phyloP scores from a whole-genome alignment of 2,797 vertebrate species.

The Pelodytes ibericus region DNA sequence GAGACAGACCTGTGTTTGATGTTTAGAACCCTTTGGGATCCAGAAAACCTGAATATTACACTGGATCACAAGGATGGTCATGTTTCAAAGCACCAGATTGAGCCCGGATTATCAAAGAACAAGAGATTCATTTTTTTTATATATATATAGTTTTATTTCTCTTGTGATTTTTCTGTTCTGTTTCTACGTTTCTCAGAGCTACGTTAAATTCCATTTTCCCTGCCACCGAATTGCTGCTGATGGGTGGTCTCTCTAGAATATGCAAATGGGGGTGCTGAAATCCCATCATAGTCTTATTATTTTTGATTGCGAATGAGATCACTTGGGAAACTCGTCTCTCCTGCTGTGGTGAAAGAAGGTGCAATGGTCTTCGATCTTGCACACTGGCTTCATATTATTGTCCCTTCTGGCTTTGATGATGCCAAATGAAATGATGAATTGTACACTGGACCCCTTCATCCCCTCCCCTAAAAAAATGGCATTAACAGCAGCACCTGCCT shows the following conservation, averaged over 20 bases:
- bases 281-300: neutral
- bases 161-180: neutral
- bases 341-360: too few relatives aligned
- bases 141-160: too few relatives aligned
- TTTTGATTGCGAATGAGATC: too few relatives aligned
- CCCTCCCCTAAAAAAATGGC: neutral
- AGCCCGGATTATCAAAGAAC: neutral
- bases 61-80: neutral
- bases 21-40: constrained; percentile 3
- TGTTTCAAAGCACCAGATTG: neutral
- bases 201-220: neutral
- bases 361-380: too few relatives aligned
- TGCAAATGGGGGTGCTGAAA: constrained; percentile 20
- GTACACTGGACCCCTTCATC: constrained; percentile 18
- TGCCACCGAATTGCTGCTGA: neutral
- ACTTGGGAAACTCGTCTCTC: too few relatives aligned
- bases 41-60: neutral
- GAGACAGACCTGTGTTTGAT: constrained; percentile 15
- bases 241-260: constrained; percentile 28
- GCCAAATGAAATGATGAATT: neutral
- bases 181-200: neutral
- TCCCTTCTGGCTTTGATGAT: neutral
- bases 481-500: neutral
- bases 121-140: neutral
- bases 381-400: neutral